Evolutionary conservation across 2,888 invertebrate species (phyloP), one percentile per base, ranked within the genome.

Genomic region (Nymphalis c-album): DNA sequence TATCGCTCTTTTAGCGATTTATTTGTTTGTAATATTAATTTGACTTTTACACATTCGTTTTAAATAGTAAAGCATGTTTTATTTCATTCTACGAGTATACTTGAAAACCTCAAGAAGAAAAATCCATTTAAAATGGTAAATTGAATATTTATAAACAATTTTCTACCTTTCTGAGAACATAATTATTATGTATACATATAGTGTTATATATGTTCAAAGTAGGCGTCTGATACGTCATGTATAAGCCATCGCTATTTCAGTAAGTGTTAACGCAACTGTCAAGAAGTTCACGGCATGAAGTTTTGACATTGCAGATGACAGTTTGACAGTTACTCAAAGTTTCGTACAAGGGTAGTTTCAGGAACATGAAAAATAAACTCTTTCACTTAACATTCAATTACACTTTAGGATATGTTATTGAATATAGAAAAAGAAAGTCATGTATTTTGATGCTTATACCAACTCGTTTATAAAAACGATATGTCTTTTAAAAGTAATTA

Each of bases 291-390:
- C 13, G 50, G 26, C 40, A 40, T 13, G 13, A 31, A 68, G 59
- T 64, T 68, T 60, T 67, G 67, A 70, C 61, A 62, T 48, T 70
- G 70, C 59, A 59, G 58, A 60, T 48, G 70, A 70, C 70, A 70
- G 62, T 67, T 70, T 70, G 70, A 70, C 70, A 70, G 68, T 62
- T 18, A 26, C 45, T 18, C 53, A 58, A 64, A 70, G 64, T 68
- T 64, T 62, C 58, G 40, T 64, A 59, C 59, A 62, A 62, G 67
- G 67, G 67, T 64, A 66, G 47, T 60, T 61, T 47, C 40, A 31
- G 59, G 62, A 26, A 62, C 31, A 45, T 57, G 26, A 47, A 68
- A 68, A 60, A 64, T 55, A 58, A 35, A 46, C 40, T 22, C 55
- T 64, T 64, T 45, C 55, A 62, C 48, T 67, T 40, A 26, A 62